Conservation (phyloP, 2,113 vertebrate species). For the Calonectris borealis region DNA sequence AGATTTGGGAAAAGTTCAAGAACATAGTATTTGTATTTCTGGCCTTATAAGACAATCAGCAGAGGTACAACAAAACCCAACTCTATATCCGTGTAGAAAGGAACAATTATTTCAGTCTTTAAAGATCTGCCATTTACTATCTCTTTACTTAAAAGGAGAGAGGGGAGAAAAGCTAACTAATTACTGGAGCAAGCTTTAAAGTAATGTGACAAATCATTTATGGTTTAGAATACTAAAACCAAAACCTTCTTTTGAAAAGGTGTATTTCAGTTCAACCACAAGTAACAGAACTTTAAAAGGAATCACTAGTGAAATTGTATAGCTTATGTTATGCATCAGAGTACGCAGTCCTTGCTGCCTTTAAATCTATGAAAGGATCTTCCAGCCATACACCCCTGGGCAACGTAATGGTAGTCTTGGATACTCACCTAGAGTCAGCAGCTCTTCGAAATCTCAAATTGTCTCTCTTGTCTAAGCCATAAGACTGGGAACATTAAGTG, state of each 20-base stretch:
- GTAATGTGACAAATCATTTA: not conserved
- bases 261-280: not conserved
- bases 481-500: not conserved
- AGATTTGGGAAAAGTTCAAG: not conserved
- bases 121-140: not conserved
- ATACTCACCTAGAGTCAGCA: not conserved
- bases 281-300: not conserved
- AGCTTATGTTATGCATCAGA: accelerated
- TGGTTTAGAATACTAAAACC: not conserved
- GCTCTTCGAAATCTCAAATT: not conserved
- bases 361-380: not conserved
- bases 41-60: not conserved
- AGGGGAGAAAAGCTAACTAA: not conserved
- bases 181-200: not conserved
- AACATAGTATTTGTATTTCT: not conserved
- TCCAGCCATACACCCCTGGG: not conserved
- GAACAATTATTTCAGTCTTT: not conserved
- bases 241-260: not conserved
- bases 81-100: not conserved
- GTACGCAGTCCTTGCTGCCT: not conserved
- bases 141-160: not conserved
- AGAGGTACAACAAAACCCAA: not conserved
- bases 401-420: not conserved
- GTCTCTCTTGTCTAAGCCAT: not conserved
- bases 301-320: not conserved